Base-by-base conservation (phyloP, 2,797 vertebrate genomes). In the Hydrophis major region DNA sequence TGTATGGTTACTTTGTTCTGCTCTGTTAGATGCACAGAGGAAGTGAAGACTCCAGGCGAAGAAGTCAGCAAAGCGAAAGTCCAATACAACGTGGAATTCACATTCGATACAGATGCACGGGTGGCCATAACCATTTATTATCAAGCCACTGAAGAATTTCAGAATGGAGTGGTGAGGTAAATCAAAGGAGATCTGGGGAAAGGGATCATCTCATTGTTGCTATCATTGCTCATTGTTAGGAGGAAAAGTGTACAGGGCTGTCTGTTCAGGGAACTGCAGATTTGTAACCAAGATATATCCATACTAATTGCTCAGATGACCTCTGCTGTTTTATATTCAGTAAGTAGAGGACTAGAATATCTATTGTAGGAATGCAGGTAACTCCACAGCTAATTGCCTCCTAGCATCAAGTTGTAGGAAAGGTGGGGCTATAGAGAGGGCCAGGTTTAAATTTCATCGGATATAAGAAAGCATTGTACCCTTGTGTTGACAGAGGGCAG, bases 81-180 rank as follows among this genome's bases (percentile, higher is more conserved):
- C 93, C 98, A 98, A 96, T 99, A 99, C 97, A 99, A 99, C 2
- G 98, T 99, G 47, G 99, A 99, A 97, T 99, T 99, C 97, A 99
- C 98, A 93, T 99, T 99, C 0, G 99, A 99, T 92, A 98, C 99
- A 0, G 99, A 99, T 6, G 97, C 99, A 1, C 99, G 98, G 0
- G 99, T 99, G 94, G 99, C 99, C 97, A 99, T 99, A 95, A 99
- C 99, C 94, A 98, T 99, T 97, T 99, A 99, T 97, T 99, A 99
- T 96, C 99, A 99, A 97, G 99, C 99, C 93, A 98, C 98, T 0
- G 99, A 99, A 96, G 99, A 99, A 96, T 99, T 99, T 96, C 99
- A 99, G 97, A 99, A 98, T 0, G 99, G 99, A 32, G 97, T 99
- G 93, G 99, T 98, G 27, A 98, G 99, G 99, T 99, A 95, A 98